Base-by-base conservation (phyloP, 2,888 invertebrate species). In the Autographa gamma region DNA sequence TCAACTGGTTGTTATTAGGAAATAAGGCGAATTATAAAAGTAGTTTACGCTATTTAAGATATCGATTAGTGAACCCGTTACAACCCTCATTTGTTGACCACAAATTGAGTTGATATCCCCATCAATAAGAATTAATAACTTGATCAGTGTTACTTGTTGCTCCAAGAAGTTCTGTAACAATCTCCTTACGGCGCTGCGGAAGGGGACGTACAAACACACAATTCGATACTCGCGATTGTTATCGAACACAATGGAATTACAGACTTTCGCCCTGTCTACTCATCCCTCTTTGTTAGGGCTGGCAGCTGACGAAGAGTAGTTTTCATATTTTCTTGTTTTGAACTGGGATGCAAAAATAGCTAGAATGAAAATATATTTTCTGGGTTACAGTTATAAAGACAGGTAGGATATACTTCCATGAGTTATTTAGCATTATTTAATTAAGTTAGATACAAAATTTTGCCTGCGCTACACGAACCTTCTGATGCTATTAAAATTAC, bases 181-280 rank as follows among this genome's bases (percentile, higher is more conserved):
- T 91, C 89, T 83, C 85, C 85, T 88, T 89, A 90, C 88, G 89
- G 82, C 84, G 80, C 18, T 81, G 68, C 66, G 76, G 76, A 79
- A 79, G 75, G 76, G 85, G 81, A 74, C 79, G 85, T 83, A 85
- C 89, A 90, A 93, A 92, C 92, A 90, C 86, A 89, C 84, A 89
- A 85, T 88, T 89, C 88, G 89, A 91, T 91, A 91, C 90, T 89
- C 87, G 84, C 86, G 88, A 91, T 94, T 94, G 94, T 93, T 93
- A 92, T 91, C 88, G 90, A 93, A 91, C 88, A 93, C 93, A 95
- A 95, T 94, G 92, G 93, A 93, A 94, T 95, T 95, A 94, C 91
- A 87, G 90, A 92, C 91, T 92, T 91, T 89, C 89, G 90, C 88
- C 85, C 88, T 86, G 82, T 83, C 83, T 85, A 82, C 84, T 76